Base-by-base conservation (phyloP, 92 coral and sea anemone genomes). In the Ricordea florida region DNA sequence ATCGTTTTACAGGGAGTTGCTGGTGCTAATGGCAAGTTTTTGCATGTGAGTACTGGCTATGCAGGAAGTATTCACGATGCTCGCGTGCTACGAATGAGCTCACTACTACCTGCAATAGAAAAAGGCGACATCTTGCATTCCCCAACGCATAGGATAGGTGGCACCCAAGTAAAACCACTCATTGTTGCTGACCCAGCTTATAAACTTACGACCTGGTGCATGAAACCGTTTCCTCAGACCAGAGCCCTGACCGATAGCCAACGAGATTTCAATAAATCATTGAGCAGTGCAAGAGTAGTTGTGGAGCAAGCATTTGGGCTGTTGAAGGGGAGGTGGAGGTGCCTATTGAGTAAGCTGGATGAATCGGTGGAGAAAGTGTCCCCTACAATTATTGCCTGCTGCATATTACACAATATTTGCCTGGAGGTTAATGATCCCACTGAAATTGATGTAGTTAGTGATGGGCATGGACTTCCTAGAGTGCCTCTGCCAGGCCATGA, bases 31-130 rank as follows among this genome's bases (percentile, higher is more conserved):
- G n/a, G 26, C 3, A 52, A 27, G 16, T 80, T 69, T 25, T 57
- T 60, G 15, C 79, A 80, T 47, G 51, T 71, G 4, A 70, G 74
- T 27, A 80, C 87, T 36, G 87, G 82, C 7, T 82, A 64, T 34
- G 34, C 82, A 13, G 82, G 82, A 8, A 73, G 88, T 53, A 65
- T 82, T n/a, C 88, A 82, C 43, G 82, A 53, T 35, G 76, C 82
- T 2, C 5, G 77, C 6, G 81, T 82, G 29, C 57, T 82, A 25
- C 60, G 77, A 10, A 64, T 74, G 76, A 82, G 82, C 41, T 73
- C 87, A 18, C 56, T 73, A 13, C 11, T 10, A 69, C 42, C 16
- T 9, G 69, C 30, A 30, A 7, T 76, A 2, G 52, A 51, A 48
- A 46, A 48, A 7, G 36, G 35, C n/a, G 1, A 6, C 0, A 76